A percentile compares a stretch with the other conserved stretches of the same genome.
These are phyloP conservation scores for Cyanoderma ruficeps DNA, from an alignment of 2,113 vertebrate genomes.

Conservation along the genomic window DNA sequence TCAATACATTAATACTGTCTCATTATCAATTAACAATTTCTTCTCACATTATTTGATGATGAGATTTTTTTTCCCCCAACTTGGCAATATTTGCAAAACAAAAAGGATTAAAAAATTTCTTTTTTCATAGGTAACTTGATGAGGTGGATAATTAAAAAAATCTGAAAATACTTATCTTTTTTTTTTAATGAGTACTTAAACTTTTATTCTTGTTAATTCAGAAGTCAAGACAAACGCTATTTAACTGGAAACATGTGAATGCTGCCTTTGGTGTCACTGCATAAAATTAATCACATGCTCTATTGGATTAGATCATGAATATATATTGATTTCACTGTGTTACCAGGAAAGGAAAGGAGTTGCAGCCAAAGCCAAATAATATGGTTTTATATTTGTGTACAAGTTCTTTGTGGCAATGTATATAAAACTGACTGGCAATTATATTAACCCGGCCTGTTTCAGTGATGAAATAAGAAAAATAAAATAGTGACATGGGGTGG, in stretches of 20 bases:
- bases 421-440: neutral
- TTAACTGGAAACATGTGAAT: neutral
- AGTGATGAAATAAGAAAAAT: neutral
- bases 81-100: neutral
- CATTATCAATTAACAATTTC: neutral
- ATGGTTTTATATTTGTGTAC: neutral
- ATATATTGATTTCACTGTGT: neutral
- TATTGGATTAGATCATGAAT: neutral
- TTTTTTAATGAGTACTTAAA: neutral
- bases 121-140: neutral
- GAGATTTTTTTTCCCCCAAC: neutral
- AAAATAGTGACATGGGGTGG: accelerated
- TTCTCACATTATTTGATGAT: neutral
- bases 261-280: neutral
- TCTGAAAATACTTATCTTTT: neutral
- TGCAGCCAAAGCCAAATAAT: neutral
- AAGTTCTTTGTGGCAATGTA: neutral
- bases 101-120: neutral
- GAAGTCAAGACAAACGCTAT: neutral
- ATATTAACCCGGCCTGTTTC: neutral
- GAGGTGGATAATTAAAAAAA: neutral
- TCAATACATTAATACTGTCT: neutral
- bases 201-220: neutral
- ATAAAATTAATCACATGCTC: neutral
- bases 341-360: neutral